Base-by-base conservation (phyloP, 2,113 vertebrate genomes). In the Melanostigma gelatinosum region DNA sequence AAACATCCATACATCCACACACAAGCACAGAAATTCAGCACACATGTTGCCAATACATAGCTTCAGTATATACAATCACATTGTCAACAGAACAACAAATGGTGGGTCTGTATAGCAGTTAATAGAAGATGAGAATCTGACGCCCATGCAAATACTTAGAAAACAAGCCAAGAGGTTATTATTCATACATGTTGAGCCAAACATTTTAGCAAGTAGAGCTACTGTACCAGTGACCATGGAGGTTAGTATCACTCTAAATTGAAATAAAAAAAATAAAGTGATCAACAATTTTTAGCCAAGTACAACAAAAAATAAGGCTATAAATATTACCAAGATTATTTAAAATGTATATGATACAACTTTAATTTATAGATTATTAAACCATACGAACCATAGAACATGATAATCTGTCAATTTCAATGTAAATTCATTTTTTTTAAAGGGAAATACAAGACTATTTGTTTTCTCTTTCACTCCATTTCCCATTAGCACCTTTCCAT, bases 141-240 rank as follows among this genome's bases (percentile, higher is more conserved):
- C 61, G 15, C 80, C 72, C 94, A 96, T 95, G 94, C 92, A 91
- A 55, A 89, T 84, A 72, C 83, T 80, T 82, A 91, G 77, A 83
- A 77, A 72, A 87, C 77, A 91, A 83, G 90, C 79, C 48, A 67
- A 87, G 63, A 80, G 58, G 84, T 89, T 91, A 89, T 84, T 75
- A 48, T 77, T 82, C 75, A 82, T 69, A 80, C 81, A 82, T 48
- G 74, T 84, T 65, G 40, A 75, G 85, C 29, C 68, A 82, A 84
- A 84, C 73, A 80, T 79, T 75, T 72, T 10, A 84, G 66, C n/a
- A 22, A 65, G 54, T 62, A 44, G 55, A 74, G 70, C 62, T 44
- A 16, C n/a, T 34, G 50, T 55, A 46, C 42, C 46, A 66, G 48
- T 54, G 50, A 72, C 46, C 48, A 48, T 5, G 48, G 38, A 32